Base-by-base conservation (phyloP, 2,888 invertebrate species). In the Deilephila porcellus region DNA sequence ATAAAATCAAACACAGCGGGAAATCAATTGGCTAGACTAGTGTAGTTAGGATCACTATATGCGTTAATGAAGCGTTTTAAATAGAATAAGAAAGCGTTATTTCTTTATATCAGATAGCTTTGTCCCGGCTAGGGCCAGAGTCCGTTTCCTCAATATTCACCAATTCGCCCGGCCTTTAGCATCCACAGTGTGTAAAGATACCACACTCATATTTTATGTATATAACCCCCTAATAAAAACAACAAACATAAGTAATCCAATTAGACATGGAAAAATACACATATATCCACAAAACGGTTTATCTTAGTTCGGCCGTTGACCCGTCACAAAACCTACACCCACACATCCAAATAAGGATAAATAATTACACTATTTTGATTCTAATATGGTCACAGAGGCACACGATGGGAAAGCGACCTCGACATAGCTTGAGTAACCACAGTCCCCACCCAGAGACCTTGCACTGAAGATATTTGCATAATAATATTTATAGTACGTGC, bases 341-440 rank as follows among this genome's bases (percentile, higher is more conserved):
- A 25, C 25, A 11, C 67, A 45, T 52, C 67, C 67, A 45, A 37
- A 52, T 34, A 37, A 63, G 63, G 63, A 63, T 19, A 32, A 7
- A 62, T 62, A 32, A 62, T 32, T 29, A 19, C 29, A 29, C 19
- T 29, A 64, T 37, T 45, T 37, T 17, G 25, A 60, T 29, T 25
- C 29, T 17, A 32, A 29, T 5, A 29, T 60, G 14, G 60, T 17
- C 73, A 75, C 76, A 77, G 25, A 29, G 76, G 76, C 75, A 88
- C 80, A 86, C 86, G 82, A 82, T 82, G 81, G 82, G 88, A 88
- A 88, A 89, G 86, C 84, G 83, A 71, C 88, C 88, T 89, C 87
- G 78, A 78, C 80, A 78, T 73, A 76, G 79, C 81, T 81, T 80
- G 77, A 74, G 78, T 52, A 20, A 45, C 17, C 63, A 25, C 25